Evolutionary conservation across 1,140 invertebrate species (phyloP).

Genomic region (Papilio machaon): DNA sequence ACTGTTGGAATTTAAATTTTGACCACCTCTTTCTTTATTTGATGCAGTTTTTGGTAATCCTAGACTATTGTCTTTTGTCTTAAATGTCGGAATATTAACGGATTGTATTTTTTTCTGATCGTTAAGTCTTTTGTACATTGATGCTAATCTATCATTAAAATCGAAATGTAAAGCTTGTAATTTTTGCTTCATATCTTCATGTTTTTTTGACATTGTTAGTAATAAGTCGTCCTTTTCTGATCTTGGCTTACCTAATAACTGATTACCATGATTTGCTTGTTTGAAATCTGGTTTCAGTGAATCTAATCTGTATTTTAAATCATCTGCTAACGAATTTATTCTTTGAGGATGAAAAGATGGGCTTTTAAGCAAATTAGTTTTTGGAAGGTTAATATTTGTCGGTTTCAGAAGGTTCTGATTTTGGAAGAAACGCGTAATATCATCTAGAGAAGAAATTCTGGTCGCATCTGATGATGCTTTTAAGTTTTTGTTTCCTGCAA

Average conservation of each 20-base stretch:
- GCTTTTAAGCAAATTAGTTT: not conserved
- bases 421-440: conserved; percentile 1
- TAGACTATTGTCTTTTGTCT: not conserved
- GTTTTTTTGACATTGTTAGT: conserved; percentile 48
- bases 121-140: conserved; percentile 49
- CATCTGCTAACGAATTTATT: not conserved
- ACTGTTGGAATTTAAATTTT: not conserved
- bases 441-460: not conserved
- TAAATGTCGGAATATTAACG: conserved; percentile 38
- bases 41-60: not conserved
- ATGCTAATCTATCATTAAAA: conserved; percentile 57
- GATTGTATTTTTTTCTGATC: conserved; percentile 43
- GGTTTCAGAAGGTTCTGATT: not conserved
- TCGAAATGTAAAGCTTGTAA: conserved; percentile 58
- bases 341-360: not conserved
- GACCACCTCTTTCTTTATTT: not conserved
- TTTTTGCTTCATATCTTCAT: conserved; percentile 60
- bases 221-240: conserved; percentile 49
- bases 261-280: conserved; percentile 44
- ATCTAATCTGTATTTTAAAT: conserved; percentile 9
- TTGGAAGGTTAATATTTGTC: not conserved
- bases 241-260: conserved; percentile 37
- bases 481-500: not conserved
- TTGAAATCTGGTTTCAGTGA: conserved; percentile 43
- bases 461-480: not conserved